Base-by-base conservation (phyloP, 2,113 vertebrate genomes). In the Leptosomus discolor region DNA sequence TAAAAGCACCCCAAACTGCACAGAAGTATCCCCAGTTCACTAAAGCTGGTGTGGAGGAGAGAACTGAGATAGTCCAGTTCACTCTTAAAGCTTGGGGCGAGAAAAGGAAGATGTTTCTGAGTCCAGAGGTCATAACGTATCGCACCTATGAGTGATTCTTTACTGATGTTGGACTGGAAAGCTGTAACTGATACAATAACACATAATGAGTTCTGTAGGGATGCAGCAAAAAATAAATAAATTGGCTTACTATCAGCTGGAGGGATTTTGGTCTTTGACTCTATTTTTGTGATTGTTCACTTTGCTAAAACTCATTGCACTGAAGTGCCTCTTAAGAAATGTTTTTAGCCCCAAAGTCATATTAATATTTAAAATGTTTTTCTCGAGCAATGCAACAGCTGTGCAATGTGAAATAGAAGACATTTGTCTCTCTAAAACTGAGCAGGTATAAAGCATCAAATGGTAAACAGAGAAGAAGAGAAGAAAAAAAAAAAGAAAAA, bases 281-380 rank as follows among this genome's bases (percentile, higher is more conserved):
- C 48, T 80, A 13, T 79, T 91, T 81, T 85, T 80, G 51, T 84
- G 79, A 58, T 58, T 67, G 76, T 68, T 95, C 83, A n/a, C 27
- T 54, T 71, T 68, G 43, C 50, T 89, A 53, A 86, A 92, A 46
- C 24, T 65, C 67, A 26, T 64, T 87, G 37, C 30, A 57, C 54
- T 76, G 32, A 88, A 92, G 82, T 15, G 39, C 82, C 86, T 45
- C 78, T 77, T 61, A 82, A 95, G 91, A 97, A 96, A 92, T 39
- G 32, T 22, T 79, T 89, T 92, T 73, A 85, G 88, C 70, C 73
- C 92, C 53, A 79, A 94, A 97, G 83, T 57, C 36, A 21, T 79
- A 88, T 97, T 88, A 97, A 90, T 93, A 94, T 94, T 96, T 97
- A 92, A 96, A 88, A 69, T 86, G 95, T 57, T 95, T 90, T 95